Evolutionary conservation across 92 coral and sea anemone species (phyloP).

Genomic region (Phenganax stokvisi): DNA sequence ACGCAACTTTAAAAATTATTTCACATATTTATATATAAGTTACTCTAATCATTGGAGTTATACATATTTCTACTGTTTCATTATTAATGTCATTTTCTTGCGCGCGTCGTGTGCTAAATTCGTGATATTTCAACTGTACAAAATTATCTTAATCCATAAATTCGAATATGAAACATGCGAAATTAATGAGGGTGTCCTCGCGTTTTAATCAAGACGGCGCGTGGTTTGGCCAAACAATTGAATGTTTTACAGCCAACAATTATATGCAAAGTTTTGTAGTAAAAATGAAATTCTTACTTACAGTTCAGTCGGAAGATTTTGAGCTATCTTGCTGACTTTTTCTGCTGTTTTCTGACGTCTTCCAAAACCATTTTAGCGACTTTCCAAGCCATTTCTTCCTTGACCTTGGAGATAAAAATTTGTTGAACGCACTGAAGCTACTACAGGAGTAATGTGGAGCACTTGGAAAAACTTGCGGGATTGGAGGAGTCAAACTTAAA

Average conservation of each 20-base stretch:
- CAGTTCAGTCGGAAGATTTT: background rate
- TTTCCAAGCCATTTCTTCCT: constrained; percentile 98
- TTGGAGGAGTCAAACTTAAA: too few relatives aligned
- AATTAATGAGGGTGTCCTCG: background rate
- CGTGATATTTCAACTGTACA: background rate
- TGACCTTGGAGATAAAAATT: constrained; percentile 51
- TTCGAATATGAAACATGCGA: background rate
- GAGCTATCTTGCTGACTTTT: background rate
- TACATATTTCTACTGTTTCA: background rate
- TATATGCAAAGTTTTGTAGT: background rate
- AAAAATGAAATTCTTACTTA: constrained; percentile 3
- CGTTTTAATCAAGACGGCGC: too few relatives aligned
- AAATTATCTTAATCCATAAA: background rate
- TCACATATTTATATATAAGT: constrained; percentile 27
- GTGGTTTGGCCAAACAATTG: background rate
- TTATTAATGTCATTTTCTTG: background rate
- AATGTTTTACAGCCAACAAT: background rate
- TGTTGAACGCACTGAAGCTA: too few relatives aligned
- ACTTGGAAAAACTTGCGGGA: too few relatives aligned
- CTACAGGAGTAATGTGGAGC: too few relatives aligned
- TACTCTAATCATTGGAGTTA: constrained; percentile 14
- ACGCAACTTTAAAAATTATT: constrained; percentile 20
- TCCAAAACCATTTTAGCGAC: constrained; percentile 95
- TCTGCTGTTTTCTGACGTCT: constrained; percentile 81
- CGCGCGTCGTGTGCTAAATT: background rate